Conservation (phyloP, 1,140 invertebrate species). For the Bombus impatiens region DNA sequence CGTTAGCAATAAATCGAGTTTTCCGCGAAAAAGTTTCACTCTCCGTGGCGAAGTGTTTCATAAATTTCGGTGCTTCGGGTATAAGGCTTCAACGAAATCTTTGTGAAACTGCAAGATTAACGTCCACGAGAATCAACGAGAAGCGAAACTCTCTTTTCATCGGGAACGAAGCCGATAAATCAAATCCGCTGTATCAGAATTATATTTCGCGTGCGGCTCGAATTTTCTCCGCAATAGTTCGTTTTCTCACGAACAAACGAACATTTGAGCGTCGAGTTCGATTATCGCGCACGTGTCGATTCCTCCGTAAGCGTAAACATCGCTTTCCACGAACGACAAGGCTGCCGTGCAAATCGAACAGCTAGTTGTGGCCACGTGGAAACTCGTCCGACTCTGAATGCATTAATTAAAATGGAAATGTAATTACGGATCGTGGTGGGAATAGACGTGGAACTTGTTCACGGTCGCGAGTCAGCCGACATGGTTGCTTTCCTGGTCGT, state of each 20-base stretch:
- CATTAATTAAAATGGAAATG: conserved; percentile 45
- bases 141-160: too few species aligned
- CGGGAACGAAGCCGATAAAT: background rate
- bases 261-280: background rate
- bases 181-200: background rate
- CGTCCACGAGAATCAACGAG: too few species aligned
- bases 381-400: conserved; percentile 15
- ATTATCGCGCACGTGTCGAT: background rate
- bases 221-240: too few species aligned
- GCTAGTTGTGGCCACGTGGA: conserved; percentile 12
- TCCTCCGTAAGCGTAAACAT: background rate
- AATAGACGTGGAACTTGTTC: conserved; percentile 23
- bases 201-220: too few species aligned
- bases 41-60: too few species aligned
- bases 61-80: too few species aligned
- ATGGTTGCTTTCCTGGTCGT: background rate
- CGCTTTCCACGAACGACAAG: background rate
- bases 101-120: too few species aligned
- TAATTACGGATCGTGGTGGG: conserved; percentile 25
- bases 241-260: background rate
- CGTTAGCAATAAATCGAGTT: too few species aligned
- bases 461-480: background rate
- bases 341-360: conserved; percentile 3
- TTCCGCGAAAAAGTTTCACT: too few species aligned
- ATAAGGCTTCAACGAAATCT: too few species aligned